Evolutionary conservation across 2,797 vertebrate species (phyloP).

Genomic region (Cyclopterus lumpus): DNA sequence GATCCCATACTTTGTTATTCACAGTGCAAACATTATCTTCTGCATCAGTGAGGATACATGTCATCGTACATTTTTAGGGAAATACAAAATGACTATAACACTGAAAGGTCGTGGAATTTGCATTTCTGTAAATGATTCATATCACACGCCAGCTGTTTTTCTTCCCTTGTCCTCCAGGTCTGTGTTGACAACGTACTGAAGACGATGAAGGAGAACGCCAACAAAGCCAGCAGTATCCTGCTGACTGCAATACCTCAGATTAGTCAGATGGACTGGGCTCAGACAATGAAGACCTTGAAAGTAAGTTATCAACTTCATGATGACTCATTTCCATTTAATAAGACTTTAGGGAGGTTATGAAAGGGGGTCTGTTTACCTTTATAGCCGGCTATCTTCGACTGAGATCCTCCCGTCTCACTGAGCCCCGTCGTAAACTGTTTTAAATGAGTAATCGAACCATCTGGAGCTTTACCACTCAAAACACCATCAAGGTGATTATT

Average conservation of each 20-base stretch:
- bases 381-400: neutral
- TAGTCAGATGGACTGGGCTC: slow-evolving; percentile 92
- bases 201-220: slow-evolving; percentile 96
- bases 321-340: slow-evolving; percentile 38
- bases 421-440: neutral
- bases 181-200: slow-evolving; percentile 97
- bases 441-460: slow-evolving; percentile 16
- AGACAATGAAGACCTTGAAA: slow-evolving; percentile 86
- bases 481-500: neutral
- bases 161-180: slow-evolving; percentile 81
- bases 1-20: neutral
- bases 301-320: slow-evolving; percentile 76
- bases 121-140: slow-evolving; percentile 4
- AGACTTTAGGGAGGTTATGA: slow-evolving; percentile 3
- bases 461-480: neutral
- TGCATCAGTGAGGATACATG: neutral
- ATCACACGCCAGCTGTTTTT: neutral
- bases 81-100: neutral
- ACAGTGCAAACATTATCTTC: neutral
- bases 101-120: slow-evolving; percentile 36
- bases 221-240: slow-evolving; percentile 96
- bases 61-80: neutral
- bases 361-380: slow-evolving; percentile 30
- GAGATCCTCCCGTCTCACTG: neutral
- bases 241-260: slow-evolving; percentile 94